phyloP scores from a whole-genome alignment of 2,888 invertebrate genomes.

The Acronicta aceris region DNA sequence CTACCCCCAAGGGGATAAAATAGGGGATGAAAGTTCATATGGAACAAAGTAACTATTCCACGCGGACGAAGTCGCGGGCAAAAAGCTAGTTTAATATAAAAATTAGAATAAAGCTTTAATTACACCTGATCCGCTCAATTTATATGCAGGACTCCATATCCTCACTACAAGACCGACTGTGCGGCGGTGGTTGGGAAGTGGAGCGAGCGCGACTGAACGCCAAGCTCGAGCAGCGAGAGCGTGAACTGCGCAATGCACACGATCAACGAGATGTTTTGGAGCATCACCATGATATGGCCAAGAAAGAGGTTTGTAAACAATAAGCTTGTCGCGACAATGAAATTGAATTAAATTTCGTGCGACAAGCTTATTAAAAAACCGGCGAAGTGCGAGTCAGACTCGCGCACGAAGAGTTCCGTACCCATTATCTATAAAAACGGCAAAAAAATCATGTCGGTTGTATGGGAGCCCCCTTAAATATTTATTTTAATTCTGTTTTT shows the following conservation, averaged over 20 bases:
- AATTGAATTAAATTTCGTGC: background rate
- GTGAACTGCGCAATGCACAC: constrained; percentile 92
- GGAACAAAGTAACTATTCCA: too few relatives aligned
- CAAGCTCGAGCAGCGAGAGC: constrained; percentile 92
- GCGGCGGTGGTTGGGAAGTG: constrained; percentile 89
- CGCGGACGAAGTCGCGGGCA: too few relatives aligned
- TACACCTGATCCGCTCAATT: background rate
- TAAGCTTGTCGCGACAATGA: background rate
- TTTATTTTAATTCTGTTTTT: too few relatives aligned
- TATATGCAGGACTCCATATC: constrained; percentile 77
- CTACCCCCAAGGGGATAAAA: too few relatives aligned
- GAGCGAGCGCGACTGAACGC: constrained; percentile 92
- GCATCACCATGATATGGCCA: constrained; percentile 93
- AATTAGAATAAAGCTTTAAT: background rate
- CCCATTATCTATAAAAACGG: too few relatives aligned
- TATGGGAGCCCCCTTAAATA: too few relatives aligned
- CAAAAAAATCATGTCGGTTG: too few relatives aligned
- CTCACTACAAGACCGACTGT: constrained; percentile 83
- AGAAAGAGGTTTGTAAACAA: constrained; percentile 75
- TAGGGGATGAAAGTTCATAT: too few relatives aligned
- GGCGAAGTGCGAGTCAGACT: too few relatives aligned
- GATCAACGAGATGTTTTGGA: constrained; percentile 93
- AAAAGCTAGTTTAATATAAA: too few relatives aligned
- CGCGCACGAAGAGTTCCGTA: too few relatives aligned
- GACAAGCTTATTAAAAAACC: too few relatives aligned